These are phyloP conservation scores for Drosophila rellima DNA, from an alignment of 2,888 invertebrate genomes.

Conservation along the genomic window DNA sequence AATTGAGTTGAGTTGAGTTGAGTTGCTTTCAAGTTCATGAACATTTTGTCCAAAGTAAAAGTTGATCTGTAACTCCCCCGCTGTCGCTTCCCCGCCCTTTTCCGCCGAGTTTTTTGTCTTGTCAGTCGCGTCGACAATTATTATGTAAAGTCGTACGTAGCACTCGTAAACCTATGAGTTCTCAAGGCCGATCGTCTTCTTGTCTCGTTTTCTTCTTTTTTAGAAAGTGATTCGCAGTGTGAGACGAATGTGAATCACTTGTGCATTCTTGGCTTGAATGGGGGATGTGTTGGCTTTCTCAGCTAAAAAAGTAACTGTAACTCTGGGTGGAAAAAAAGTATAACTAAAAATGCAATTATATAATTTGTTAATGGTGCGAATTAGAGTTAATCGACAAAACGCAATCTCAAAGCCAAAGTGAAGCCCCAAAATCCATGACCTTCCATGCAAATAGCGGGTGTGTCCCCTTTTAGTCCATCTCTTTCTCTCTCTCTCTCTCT, in stretches of 20 bases:
- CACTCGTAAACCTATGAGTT: conserved; percentile 47
- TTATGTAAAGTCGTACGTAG: conserved; percentile 65
- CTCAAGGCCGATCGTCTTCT: conserved; percentile 66
- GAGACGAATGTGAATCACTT: conserved; percentile 15
- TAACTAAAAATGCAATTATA: conserved; percentile 33
- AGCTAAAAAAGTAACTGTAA: not conserved
- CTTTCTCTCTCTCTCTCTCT: not conserved
- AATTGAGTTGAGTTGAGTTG: not conserved
- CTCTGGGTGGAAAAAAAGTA: conserved; percentile 4
- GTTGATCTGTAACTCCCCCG: conserved; percentile 61
- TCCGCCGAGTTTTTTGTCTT: not conserved
- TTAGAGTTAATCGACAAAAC: conserved; percentile 12
- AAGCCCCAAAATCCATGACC: conserved; percentile 28
- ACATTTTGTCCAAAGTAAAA: conserved; percentile 64
- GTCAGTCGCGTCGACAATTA: conserved; percentile 9
- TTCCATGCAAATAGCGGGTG: conserved; percentile 41
- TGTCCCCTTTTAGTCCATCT: conserved; percentile 10
- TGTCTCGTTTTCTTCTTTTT: conserved; percentile 9
- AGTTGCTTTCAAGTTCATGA: conserved; percentile 68
- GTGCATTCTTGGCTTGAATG: conserved; percentile 4
- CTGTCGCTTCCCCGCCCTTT: conserved; percentile 1
- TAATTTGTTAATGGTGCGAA: conserved; percentile 24
- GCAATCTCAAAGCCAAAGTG: not conserved
- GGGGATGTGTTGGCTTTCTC: not conserved
- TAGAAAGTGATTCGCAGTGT: conserved; percentile 23